Conservation (phyloP, 1,140 invertebrate species). For the Megathymus violae region DNA sequence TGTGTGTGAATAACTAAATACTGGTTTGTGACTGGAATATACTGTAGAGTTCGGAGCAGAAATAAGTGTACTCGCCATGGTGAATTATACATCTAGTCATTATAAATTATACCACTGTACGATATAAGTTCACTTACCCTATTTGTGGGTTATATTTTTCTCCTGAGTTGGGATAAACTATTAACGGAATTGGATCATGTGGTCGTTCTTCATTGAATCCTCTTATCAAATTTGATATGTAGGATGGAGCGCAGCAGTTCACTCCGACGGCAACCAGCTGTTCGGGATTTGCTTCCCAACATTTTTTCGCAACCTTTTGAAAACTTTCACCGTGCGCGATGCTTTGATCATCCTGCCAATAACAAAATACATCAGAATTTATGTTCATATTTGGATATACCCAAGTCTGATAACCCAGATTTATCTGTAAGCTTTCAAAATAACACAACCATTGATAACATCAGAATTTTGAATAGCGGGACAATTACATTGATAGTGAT, state of each 20-base stretch:
- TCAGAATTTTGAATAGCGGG: too few species aligned
- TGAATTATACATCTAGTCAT: too few species aligned
- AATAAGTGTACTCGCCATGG: too few species aligned
- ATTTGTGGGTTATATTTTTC: conserved; percentile 87
- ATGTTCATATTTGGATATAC: too few species aligned
- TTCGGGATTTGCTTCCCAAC: conserved; percentile 86
- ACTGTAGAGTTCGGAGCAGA: too few species aligned
- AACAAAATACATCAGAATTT: conserved; percentile 6
- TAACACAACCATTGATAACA: too few species aligned
- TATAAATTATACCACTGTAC: too few species aligned
- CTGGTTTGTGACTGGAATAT: too few species aligned
- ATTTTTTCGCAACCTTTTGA: conserved; percentile 84
- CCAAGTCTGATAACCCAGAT: too few species aligned
- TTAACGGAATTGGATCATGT: conserved; percentile 84
- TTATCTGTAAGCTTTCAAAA: too few species aligned
- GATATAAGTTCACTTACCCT: conserved; percentile 70
- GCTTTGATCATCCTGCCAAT: conserved; percentile 85
- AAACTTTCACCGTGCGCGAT: conserved; percentile 91
- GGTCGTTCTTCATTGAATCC: conserved; percentile 83
- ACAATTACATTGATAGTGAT: too few species aligned
- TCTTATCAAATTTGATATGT: conserved; percentile 84
- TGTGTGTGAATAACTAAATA: too few species aligned
- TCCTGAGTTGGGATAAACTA: conserved; percentile 92
- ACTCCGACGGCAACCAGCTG: conserved; percentile 92
- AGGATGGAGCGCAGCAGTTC: conserved; percentile 90